Base-by-base conservation (phyloP, 2,113 vertebrate species). In the Numenius arquata region DNA sequence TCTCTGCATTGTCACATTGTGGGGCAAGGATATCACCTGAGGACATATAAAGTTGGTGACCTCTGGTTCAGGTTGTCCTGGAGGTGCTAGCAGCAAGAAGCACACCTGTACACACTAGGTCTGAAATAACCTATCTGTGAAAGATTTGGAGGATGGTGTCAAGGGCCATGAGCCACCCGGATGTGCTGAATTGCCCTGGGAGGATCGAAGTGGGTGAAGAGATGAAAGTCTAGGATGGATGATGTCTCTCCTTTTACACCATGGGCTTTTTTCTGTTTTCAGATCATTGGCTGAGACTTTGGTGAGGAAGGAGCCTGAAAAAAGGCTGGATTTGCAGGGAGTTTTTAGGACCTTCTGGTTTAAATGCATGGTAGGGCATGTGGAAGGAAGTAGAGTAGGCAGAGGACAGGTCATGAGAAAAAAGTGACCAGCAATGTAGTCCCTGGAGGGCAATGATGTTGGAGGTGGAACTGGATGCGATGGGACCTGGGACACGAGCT, bases 401-500 rank as follows among this genome's bases (percentile, higher is more conserved):
- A 92, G 66, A 92, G 72, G 76, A 78, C 62, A 89, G 80, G 40
- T 82, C 80, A 53, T 61, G 66, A 94, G 87, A 76, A 82, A 38
- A 45, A 66, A 82, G 53, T 2, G 1, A 50, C 96, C 87, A 72
- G 40, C 66, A 68, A 1, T 53, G 25, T 52, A 52, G 65, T 96
- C 93, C 71, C 87, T 82, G 45, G 89, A 93, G 85, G 34, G 53
- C 84, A 2, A 0, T 88, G 70, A 10, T 93, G 22, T 18, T 88
- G 87, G 81, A 95, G 87, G 61, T 94, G 66, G 87, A 94, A 87
- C 70, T 62, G 89, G 70, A 66, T 79, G 66, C 6, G 5, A 6
- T 82, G 91, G 86, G 73, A 93, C 92, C 65, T 95, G 89, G 92
- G 84, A 92, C 86, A 73, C 77, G 53, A 93, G 30, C 71, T 96